Percentiles rank a stretch among this genome's conserved stretches.
phyloP scores from a whole-genome alignment of 2,797 vertebrate species.

The Sebastes minor region DNA sequence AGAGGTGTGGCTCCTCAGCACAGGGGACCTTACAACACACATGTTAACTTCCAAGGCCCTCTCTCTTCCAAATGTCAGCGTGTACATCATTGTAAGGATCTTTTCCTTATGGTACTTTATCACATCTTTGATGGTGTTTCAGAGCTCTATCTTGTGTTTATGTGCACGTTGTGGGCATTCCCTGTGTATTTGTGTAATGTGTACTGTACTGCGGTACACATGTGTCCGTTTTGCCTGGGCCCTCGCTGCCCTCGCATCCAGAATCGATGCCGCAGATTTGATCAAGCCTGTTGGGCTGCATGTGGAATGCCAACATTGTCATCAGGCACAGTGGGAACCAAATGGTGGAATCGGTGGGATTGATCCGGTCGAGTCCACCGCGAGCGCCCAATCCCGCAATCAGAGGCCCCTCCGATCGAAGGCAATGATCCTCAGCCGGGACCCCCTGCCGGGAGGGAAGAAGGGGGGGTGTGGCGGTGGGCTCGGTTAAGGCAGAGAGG shows the following conservation, averaged over 20 bases:
- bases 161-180: not conserved
- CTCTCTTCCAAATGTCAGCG: not conserved
- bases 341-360: constrained; percentile 81
- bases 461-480: constrained; percentile 22
- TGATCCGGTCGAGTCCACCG: constrained; percentile 79
- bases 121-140: not conserved
- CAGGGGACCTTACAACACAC: constrained; percentile 1
- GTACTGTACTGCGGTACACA: constrained; percentile 30
- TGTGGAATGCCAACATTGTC: constrained; percentile 85
- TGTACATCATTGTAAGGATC: not conserved
- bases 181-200: constrained; percentile 20
- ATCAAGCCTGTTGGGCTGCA: constrained; percentile 79
- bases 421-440: constrained; percentile 80
- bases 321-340: constrained; percentile 85
- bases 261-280: constrained; percentile 82
- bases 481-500: constrained; percentile 31
- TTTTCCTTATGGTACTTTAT: constrained; percentile 8
- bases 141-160: not conserved
- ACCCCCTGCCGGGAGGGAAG: constrained; percentile 66
- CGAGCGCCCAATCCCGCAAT: constrained; percentile 73
- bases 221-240: constrained; percentile 56
- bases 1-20: not conserved
- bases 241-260: constrained; percentile 44
- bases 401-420: constrained; percentile 79
- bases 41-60: constrained; percentile 7